phyloP scores from a whole-genome alignment of 2,888 invertebrate species.

The Cerceris ruficornis region DNA sequence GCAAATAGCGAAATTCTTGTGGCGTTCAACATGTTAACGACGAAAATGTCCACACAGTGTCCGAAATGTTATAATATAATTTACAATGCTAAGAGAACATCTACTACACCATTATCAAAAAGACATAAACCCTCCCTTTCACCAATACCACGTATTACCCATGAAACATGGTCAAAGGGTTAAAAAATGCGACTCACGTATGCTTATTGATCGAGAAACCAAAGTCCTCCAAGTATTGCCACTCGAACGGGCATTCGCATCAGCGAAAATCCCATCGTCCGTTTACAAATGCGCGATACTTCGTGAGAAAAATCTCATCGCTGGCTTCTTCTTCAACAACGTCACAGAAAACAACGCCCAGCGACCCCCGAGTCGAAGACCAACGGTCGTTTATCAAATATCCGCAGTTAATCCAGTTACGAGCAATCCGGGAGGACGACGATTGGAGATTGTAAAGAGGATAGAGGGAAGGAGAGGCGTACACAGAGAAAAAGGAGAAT shows the following conservation, averaged over 20 bases:
- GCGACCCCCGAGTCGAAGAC: slow-evolving; percentile 27
- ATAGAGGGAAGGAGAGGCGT: slow-evolving; percentile 15
- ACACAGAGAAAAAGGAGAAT: slow-evolving; percentile 9
- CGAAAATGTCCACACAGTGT: no score
- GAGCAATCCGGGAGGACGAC: slow-evolving; percentile 62
- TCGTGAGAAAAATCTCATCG: slow-evolving; percentile 22
- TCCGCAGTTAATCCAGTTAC: slow-evolving; percentile 79
- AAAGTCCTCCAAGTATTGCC: no score
- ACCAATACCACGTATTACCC: no score
- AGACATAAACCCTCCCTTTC: no score
- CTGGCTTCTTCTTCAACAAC: neutral
- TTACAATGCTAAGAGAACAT: no score
- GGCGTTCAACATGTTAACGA: no score
- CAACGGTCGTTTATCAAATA: slow-evolving; percentile 77
- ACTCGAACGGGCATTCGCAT: neutral
- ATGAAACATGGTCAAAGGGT: no score
- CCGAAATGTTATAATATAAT: no score
- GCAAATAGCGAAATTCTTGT: no score
- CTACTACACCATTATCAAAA: no score
- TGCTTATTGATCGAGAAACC: neutral
- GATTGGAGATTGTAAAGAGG: slow-evolving; percentile 56
- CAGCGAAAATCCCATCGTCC: slow-evolving; percentile 34
- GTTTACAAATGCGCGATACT: slow-evolving; percentile 1
- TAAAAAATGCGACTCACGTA: no score
- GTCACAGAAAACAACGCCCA: neutral